phyloP scores from a whole-genome alignment of 2,888 invertebrate genomes.

The Hypena proboscidalis region DNA sequence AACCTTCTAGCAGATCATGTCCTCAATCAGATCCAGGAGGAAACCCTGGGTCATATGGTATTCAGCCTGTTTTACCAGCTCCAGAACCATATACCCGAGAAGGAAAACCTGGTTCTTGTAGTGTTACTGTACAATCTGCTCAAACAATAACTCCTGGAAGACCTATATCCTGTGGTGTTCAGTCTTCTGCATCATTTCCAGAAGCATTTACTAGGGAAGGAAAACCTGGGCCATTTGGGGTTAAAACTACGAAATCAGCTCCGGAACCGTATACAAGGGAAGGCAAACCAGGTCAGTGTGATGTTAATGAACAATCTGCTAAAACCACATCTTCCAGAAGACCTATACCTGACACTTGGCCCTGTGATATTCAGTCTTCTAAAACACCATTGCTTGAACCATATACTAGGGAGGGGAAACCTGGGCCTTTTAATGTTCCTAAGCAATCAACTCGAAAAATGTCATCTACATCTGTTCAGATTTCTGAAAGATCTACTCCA shows the following conservation, averaged over 20 bases:
- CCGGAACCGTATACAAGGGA: conserved; percentile 1
- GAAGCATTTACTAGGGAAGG: not conserved
- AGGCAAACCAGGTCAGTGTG: not conserved
- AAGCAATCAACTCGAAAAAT: too few species aligned
- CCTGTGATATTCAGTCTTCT: too few species aligned
- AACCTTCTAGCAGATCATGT: too few species aligned
- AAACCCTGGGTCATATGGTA: not conserved
- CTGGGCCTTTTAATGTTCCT: not conserved
- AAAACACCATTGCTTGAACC: not conserved
- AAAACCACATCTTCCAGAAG: too few species aligned
- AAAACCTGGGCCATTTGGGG: not conserved
- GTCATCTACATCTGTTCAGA: too few species aligned
- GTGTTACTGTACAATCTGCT: not conserved
- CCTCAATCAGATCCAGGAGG: too few species aligned
- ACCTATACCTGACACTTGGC: too few species aligned
- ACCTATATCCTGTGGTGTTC: too few species aligned
- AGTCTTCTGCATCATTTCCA: not conserved
- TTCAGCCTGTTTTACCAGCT: too few species aligned
- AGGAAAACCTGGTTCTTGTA: not conserved
- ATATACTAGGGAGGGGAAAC: not conserved
- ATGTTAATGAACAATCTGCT: too few species aligned
- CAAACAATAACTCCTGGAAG: too few species aligned
- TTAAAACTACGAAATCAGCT: not conserved
- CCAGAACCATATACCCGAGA: conserved; percentile 2
- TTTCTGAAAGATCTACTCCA: too few species aligned